A percentile compares a stretch with the other conserved stretches of the same genome.
These are phyloP conservation scores for Sminthurides aquaticus DNA, from an alignment of 2,888 invertebrate species.

Conservation along the genomic window DNA sequence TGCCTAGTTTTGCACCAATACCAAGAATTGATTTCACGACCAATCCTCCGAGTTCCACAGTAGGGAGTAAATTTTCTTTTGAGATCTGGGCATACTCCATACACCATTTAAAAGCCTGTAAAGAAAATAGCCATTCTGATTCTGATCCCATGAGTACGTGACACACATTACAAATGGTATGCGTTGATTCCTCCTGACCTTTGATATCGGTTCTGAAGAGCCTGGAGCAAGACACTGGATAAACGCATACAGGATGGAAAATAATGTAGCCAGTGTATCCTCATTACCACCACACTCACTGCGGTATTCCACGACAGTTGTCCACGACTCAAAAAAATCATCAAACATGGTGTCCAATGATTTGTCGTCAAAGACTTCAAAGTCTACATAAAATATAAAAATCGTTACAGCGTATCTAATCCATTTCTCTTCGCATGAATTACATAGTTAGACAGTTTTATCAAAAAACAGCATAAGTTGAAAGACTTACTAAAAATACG, in stretches of 20 bases:
- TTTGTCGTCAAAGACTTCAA: slow-evolving; percentile 18
- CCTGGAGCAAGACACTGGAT: no score
- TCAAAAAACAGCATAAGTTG: no score
- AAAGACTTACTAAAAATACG: slow-evolving; percentile 11
- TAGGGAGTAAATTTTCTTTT: slow-evolving; percentile 4
- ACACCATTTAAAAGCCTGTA: slow-evolving; percentile 11
- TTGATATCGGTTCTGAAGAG: no score
- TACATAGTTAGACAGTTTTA: no score
- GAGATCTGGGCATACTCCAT: slow-evolving; percentile 3
- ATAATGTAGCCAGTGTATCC: background rate
- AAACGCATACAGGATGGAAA: background rate
- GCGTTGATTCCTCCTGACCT: no score
- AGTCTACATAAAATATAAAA: slow-evolving; percentile 13
- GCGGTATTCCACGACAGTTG: slow-evolving; percentile 10
- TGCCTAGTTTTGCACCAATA: slow-evolving; percentile 13
- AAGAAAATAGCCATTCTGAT: no score
- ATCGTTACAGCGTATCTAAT: background rate
- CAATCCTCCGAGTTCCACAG: slow-evolving; percentile 12
- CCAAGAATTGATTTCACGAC: slow-evolving; percentile 12
- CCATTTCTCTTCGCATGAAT: background rate
- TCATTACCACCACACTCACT: background rate
- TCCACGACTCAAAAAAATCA: slow-evolving; percentile 27
- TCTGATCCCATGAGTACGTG: no score
- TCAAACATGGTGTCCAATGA: slow-evolving; percentile 21
- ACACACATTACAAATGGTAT: no score